Evolutionary conservation across 1,140 invertebrate genomes (phyloP).

Genomic region (Heliconius congener): DNA sequence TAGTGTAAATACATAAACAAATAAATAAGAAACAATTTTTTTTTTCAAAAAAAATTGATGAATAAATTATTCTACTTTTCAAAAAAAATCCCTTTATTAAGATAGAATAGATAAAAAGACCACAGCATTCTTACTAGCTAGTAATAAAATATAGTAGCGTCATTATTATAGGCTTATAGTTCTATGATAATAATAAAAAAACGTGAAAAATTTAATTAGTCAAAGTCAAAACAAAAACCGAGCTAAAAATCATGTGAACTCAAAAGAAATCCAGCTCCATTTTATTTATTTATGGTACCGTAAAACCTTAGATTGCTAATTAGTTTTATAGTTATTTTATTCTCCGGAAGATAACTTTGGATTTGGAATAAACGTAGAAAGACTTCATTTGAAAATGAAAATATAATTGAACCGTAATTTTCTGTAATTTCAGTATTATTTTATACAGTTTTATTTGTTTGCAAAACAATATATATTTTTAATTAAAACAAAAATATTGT

Average conservation of each 20-base stretch:
- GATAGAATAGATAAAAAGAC: too few relatives aligned
- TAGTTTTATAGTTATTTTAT: slow-evolving; percentile 71
- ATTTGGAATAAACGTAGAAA: slow-evolving; percentile 20
- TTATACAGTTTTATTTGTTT: too few relatives aligned
- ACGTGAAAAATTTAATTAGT: slow-evolving; percentile 51
- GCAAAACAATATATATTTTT: too few relatives aligned
- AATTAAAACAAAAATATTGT: too few relatives aligned
- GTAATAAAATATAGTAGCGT: too few relatives aligned
- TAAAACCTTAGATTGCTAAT: slow-evolving; percentile 76
- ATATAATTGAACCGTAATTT: background rate
- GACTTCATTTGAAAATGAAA: background rate
- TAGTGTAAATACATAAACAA: too few relatives aligned
- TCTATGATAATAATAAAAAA: background rate
- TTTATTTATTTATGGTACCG: slow-evolving; percentile 70
- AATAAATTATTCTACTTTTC: too few relatives aligned
- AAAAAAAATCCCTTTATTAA: too few relatives aligned
- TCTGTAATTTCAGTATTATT: too few relatives aligned
- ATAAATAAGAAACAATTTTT: too few relatives aligned
- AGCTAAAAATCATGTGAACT: slow-evolving; percentile 56
- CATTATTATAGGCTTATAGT: background rate
- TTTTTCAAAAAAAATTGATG: too few relatives aligned
- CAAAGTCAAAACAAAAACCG: slow-evolving; percentile 57
- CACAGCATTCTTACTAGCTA: too few relatives aligned
- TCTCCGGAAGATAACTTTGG: slow-evolving; percentile 37
- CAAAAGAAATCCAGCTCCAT: slow-evolving; percentile 42